Percentiles rank a stretch among this genome's conserved stretches.
phyloP scores from a whole-genome alignment of 2,113 vertebrate genomes.

The Thalassoma bifasciatum region DNA sequence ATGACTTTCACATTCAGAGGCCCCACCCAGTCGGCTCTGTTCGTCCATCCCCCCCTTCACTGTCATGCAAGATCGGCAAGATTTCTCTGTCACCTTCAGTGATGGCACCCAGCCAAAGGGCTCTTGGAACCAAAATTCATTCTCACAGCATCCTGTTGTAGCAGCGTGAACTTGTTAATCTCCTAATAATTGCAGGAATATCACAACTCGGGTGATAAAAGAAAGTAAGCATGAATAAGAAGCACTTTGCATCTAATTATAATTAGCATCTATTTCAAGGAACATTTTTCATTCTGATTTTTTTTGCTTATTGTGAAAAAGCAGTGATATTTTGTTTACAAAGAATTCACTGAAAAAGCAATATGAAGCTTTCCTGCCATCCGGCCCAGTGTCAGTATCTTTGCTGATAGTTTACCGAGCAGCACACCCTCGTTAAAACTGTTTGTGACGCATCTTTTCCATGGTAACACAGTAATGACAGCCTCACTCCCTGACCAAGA shows the following conservation, averaged over 20 bases:
- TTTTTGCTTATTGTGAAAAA: slow-evolving; percentile 2
- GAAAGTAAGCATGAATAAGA: slow-evolving; percentile 18
- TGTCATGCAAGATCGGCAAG: slow-evolving; percentile 88
- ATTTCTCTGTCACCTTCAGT: slow-evolving; percentile 89
- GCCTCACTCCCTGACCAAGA: slow-evolving; percentile 89
- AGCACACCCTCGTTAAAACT: slow-evolving; percentile 58
- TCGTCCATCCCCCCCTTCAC: slow-evolving; percentile 58
- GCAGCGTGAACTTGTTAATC: slow-evolving; percentile 82
- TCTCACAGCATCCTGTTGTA: slow-evolving; percentile 83
- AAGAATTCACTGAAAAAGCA: slow-evolving; percentile 26
- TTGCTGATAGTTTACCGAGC: slow-evolving; percentile 43
- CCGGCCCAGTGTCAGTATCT: slow-evolving; percentile 39
- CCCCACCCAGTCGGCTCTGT: slow-evolving; percentile 64
- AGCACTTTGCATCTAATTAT: slow-evolving; percentile 10
- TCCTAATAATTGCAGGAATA: slow-evolving; percentile 80
- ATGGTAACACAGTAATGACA: slow-evolving; percentile 66
- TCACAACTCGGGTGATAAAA: slow-evolving; percentile 72
- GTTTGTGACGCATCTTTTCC: slow-evolving; percentile 52
- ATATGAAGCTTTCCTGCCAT: slow-evolving; percentile 8
- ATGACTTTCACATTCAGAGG: slow-evolving; percentile 81
- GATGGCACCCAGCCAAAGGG: slow-evolving; percentile 83
- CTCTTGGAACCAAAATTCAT: slow-evolving; percentile 82
- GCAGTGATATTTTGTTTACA: slow-evolving; percentile 17
- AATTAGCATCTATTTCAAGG: slow-evolving; percentile 14
- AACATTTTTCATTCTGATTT: background rate